phyloP scores from a whole-genome alignment of 2,888 invertebrate genomes.

The Pollenia labialis region DNA sequence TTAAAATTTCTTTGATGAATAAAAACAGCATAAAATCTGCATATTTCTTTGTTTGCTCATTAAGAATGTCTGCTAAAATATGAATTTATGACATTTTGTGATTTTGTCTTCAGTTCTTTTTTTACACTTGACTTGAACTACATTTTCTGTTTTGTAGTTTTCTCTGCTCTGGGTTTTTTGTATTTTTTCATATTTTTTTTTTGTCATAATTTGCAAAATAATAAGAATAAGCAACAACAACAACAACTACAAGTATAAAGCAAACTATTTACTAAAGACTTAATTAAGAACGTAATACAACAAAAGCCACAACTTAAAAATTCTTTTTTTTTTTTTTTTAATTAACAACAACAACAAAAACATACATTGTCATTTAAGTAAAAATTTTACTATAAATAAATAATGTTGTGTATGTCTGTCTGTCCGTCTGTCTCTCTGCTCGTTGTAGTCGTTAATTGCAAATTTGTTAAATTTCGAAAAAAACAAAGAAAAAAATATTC shows the following conservation, averaged over 20 bases:
- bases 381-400: slow-evolving; percentile 36
- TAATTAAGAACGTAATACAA: slow-evolving; percentile 53
- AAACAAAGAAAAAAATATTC: neutral
- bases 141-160: slow-evolving; percentile 12
- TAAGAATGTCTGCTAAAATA: slow-evolving; percentile 66
- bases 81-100: slow-evolving; percentile 65
- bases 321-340: too few species aligned
- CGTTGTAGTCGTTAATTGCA: slow-evolving; percentile 38
- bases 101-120: slow-evolving; percentile 26
- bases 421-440: slow-evolving; percentile 1
- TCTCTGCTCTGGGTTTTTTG: neutral
- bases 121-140: slow-evolving; percentile 54
- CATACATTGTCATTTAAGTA: slow-evolving; percentile 19
- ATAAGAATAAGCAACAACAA: slow-evolving; percentile 16
- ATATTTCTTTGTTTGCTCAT: slow-evolving; percentile 60
- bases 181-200: neutral
- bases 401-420: neutral
- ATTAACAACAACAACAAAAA: slow-evolving; percentile 1
- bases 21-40: slow-evolving; percentile 5
- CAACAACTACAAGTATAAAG: neutral
- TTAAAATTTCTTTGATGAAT: slow-evolving; percentile 16
- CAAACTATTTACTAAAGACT: slow-evolving; percentile 2
- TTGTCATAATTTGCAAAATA: slow-evolving; percentile 24
- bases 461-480: slow-evolving; percentile 36
- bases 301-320: slow-evolving; percentile 2